Base-by-base conservation (phyloP, 1,140 invertebrate genomes). In the Danaus plexippus region DNA sequence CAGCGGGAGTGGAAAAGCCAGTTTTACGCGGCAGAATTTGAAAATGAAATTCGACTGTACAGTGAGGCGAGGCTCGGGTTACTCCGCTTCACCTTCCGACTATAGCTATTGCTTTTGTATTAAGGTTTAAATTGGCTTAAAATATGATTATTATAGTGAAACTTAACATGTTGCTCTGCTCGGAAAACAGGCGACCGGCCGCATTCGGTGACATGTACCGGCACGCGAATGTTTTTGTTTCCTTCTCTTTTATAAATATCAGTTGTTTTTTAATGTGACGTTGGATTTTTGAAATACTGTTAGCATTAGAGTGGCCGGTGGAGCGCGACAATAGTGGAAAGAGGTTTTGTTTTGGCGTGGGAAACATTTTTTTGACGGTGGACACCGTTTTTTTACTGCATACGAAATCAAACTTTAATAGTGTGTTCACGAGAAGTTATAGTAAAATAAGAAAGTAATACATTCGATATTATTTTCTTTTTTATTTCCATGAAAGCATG, bases 181-280 rank as follows among this genome's bases (percentile, higher is more conserved):
- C 54, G 69, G 57, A 73, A 71, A 65, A 73, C 47, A 64, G 73
- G 63, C 71, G 66, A 62, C 64, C 62, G 75, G 71, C 73, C 75
- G 80, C 82, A 84, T 84, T 85, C 79, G 79, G 69, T 73, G 71
- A 76, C 73, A 77, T 76, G 79, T 85, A 67, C 76, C 71, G 80
- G 74, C 76, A 77, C 77, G 80, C 77, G 82, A 82, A 80, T 74
- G 77, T 77, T 82, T 84, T 85, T 83, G 77, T 81, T 83, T 66
- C 64, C 67, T 77, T 80, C 71, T 74, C 67, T 69, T 72, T 72
- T 74, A 59, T 59, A 68, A 73, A 73, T 68, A 67, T 59, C 70
- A 63, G 69, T 74, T 67, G 60, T 65, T 70, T 64, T 59, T 64
- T 69, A 73, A 80, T 73, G 69, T 77, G 67, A 74, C 67, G 60